Evolutionary conservation across 2,888 invertebrate species (phyloP).

Genomic region (Zele albiditarsus): DNA sequence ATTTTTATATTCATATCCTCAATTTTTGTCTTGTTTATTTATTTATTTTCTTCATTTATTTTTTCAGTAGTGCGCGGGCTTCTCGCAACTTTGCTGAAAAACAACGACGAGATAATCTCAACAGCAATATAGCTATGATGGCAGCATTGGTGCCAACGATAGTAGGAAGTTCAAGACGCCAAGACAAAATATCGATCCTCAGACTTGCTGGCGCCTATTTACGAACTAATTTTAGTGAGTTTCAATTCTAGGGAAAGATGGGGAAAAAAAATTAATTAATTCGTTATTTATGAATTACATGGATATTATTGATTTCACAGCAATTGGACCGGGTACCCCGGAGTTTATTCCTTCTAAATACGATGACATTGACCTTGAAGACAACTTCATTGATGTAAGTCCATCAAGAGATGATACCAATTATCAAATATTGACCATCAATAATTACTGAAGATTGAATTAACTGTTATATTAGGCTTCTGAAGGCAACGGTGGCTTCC

Average conservation of each 20-base stretch:
- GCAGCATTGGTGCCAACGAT: constrained; percentile 89
- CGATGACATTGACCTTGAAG: constrained; percentile 68
- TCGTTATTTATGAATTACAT: constrained; percentile 47
- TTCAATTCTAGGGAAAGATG: not conserved
- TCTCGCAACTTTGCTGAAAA: constrained; percentile 93
- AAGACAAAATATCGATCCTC: constrained; percentile 93
- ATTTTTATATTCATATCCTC: not conserved
- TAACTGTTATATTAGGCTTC: constrained; percentile 71
- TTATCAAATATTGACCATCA: constrained; percentile 1
- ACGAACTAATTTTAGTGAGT: constrained; percentile 82
- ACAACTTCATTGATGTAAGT: constrained; percentile 71
- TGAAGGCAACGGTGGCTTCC: constrained; percentile 82
- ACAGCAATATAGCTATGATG: constrained; percentile 87
- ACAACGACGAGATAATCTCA: constrained; percentile 90
- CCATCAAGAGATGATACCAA: not conserved
- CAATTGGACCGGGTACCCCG: constrained; percentile 58
- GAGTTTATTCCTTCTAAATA: constrained; percentile 62
- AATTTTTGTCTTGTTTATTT: no score
- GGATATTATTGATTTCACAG: constrained; percentile 56
- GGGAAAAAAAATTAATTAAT: constrained; percentile 13
- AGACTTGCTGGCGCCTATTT: constrained; percentile 90
- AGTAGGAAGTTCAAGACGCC: constrained; percentile 85
- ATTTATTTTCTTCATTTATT: constrained; percentile 26
- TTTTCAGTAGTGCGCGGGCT: constrained; percentile 82
- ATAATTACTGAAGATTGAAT: not conserved